These are phyloP conservation scores for Aphrophora alni DNA, from an alignment of 2,888 invertebrate species.

Conservation along the genomic window DNA sequence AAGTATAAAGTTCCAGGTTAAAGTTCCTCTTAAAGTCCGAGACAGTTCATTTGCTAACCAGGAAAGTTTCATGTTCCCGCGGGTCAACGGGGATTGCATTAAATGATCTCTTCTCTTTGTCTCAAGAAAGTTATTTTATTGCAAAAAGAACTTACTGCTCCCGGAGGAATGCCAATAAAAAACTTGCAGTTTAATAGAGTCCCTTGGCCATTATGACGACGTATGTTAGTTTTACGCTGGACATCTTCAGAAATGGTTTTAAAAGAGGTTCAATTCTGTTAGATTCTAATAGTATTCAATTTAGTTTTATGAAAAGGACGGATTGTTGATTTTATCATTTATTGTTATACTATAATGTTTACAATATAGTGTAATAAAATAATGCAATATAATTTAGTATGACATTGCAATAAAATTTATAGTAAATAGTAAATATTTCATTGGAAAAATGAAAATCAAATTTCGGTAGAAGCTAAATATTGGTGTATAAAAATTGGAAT, in stretches of 20 bases:
- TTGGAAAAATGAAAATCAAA: too few relatives aligned
- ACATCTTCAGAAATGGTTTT: neutral
- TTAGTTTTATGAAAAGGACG: neutral
- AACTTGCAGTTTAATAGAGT: neutral
- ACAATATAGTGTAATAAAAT: too few relatives aligned
- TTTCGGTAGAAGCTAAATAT: too few relatives aligned
- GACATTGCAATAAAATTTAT: too few relatives aligned
- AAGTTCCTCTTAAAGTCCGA: neutral
- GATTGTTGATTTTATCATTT: neutral
- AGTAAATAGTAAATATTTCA: too few relatives aligned
- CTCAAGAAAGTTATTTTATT: neutral
- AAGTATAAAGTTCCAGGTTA: neutral
- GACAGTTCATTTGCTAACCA: neutral
- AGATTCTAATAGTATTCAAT: neutral
- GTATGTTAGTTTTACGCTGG: neutral
- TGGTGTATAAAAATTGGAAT: too few relatives aligned
- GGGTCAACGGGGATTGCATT: neutral
- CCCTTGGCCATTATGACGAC: neutral
- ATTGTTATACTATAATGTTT: too few relatives aligned
- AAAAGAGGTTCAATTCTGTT: too few relatives aligned
- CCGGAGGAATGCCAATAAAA: neutral
- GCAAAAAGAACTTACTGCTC: neutral
- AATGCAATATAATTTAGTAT: too few relatives aligned
- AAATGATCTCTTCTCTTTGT: neutral
- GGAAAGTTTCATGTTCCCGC: neutral